These are phyloP conservation scores for Xestobium rufovillosum DNA, from an alignment of 2,888 invertebrate genomes.

Conservation along the genomic window DNA sequence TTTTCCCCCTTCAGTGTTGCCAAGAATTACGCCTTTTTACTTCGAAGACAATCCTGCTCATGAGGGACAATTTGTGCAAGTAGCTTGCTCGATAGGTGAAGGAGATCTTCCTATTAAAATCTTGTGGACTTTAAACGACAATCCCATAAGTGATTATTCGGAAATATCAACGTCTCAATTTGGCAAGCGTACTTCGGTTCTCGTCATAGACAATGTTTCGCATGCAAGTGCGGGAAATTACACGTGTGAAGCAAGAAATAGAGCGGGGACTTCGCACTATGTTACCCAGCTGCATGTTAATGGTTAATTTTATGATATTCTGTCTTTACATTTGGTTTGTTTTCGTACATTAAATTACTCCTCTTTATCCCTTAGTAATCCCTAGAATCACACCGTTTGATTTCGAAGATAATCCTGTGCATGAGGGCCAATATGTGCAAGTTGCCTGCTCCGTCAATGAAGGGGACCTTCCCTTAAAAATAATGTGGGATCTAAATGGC, in stretches of 20 bases:
- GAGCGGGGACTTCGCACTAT: constrained; percentile 50
- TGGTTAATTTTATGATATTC: constrained; percentile 41
- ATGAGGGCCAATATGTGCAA: constrained; percentile 51
- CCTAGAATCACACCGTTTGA: constrained; percentile 55
- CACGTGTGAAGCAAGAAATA: constrained; percentile 56
- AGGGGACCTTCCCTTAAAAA: constrained; percentile 53
- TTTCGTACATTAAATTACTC: constrained; percentile 1
- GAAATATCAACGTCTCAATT: constrained; percentile 51
- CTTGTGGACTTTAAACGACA: constrained; percentile 64
- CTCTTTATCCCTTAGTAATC: constrained; percentile 45
- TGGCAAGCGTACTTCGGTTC: constrained; percentile 54
- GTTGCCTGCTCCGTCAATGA: constrained; percentile 52
- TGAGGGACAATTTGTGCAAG: constrained; percentile 60
- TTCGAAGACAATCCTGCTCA: constrained; percentile 52
- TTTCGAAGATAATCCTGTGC: constrained; percentile 53
- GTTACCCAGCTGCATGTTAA: constrained; percentile 53
- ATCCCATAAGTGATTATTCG: constrained; percentile 47
- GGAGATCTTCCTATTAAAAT: constrained; percentile 67
- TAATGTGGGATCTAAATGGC: constrained; percentile 53
- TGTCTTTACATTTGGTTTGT: constrained; percentile 2
- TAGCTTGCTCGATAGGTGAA: constrained; percentile 58
- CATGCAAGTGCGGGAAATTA: constrained; percentile 57
- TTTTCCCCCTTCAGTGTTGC: neutral
- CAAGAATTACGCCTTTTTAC: constrained; percentile 13
- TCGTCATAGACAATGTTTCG: constrained; percentile 52